Base-by-base conservation (phyloP, 2,888 invertebrate genomes). In the Ophioninae sp. region DNA sequence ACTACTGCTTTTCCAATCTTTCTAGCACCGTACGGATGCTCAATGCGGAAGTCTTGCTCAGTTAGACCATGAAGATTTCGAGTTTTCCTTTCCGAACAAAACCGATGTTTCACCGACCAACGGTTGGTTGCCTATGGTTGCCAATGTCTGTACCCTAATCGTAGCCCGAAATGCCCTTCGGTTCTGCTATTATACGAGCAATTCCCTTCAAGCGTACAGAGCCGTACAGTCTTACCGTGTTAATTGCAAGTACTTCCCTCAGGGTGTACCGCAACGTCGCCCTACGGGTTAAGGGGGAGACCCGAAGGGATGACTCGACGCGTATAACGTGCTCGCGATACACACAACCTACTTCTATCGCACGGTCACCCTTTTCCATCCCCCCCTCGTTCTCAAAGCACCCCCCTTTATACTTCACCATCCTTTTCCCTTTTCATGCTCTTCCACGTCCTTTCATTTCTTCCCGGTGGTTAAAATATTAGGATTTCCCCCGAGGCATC, bases 201-300 rank as follows among this genome's bases (percentile, higher is more conserved):
- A 74, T 77, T 81, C 88, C 85, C 82, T 87, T 84, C 86, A 79
- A 85, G 83, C 86, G 86, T 80, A 82, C 81, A 44, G 61, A 57
- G 57, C 68, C 64, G 80, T 83, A 79, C 87, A 89, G 88, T 89
- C 90, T 90, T 89, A 89, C 89, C 87, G 88, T 88, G 90, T 90
- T 90, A 90, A 90, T 90, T 90, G 89, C 89, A 87, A 90, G 90
- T 90, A 90, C 90, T 90, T 88, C 88, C 88, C 89, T 87, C 85
- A 86, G 89, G 90, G 89, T 80, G 74, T 87, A 87, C 88, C 88
- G 88, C 89, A 89, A 87, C 87, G 84, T 83, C 85, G 83, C 83
- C 83, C 85, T 41, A 50, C 73, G 69, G 80, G 81, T 77, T 78
- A 62, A 73, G 74, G 78, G 77, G 73, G 78, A 69, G 64, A 76